Evolutionary conservation across 2,113 vertebrate genomes (phyloP).

Genomic region (Albula goreensis): DNA sequence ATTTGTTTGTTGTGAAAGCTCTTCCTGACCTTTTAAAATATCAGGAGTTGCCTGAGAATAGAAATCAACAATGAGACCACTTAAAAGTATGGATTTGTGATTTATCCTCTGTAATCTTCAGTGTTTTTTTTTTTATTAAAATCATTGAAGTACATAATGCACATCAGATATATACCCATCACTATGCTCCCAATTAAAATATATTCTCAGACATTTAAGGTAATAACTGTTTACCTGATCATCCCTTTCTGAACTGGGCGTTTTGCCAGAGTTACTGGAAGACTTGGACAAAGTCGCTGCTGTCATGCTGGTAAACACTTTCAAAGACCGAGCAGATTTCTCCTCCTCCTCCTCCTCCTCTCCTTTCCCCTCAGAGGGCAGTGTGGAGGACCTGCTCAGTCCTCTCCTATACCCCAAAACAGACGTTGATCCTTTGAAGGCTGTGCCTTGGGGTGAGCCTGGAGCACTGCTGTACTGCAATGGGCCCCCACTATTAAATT

Average conservation of each 20-base stretch:
- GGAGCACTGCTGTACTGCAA: conserved; percentile 16
- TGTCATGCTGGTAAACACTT: conserved; percentile 41
- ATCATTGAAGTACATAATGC: background rate
- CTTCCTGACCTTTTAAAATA: conserved; percentile 90
- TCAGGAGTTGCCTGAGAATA: conserved; percentile 87
- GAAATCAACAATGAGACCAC: conserved; percentile 7
- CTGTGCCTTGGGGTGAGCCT: background rate
- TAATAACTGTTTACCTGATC: conserved; percentile 57
- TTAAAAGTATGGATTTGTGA: background rate
- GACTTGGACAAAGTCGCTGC: conserved; percentile 36
- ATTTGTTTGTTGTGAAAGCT: conserved; percentile 77
- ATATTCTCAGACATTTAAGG: background rate
- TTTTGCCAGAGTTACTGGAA: conserved; percentile 31
- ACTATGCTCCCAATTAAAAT: background rate
- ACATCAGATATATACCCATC: background rate
- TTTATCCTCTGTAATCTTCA: background rate
- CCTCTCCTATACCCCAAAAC: conserved; percentile 14
- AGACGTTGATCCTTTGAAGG: background rate
- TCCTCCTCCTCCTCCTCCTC: conserved; percentile 26
- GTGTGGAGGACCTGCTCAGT: conserved; percentile 40
- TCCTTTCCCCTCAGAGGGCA: conserved; percentile 42
- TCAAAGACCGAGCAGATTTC: conserved; percentile 24
- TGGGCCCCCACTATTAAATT: conserved; percentile 30
- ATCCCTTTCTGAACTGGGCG: conserved; percentile 52
- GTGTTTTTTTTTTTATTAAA: background rate